These are phyloP conservation scores for Chrysocyon brachyurus DNA, from an alignment of 2,797 vertebrate genomes.

Conservation along the genomic window DNA sequence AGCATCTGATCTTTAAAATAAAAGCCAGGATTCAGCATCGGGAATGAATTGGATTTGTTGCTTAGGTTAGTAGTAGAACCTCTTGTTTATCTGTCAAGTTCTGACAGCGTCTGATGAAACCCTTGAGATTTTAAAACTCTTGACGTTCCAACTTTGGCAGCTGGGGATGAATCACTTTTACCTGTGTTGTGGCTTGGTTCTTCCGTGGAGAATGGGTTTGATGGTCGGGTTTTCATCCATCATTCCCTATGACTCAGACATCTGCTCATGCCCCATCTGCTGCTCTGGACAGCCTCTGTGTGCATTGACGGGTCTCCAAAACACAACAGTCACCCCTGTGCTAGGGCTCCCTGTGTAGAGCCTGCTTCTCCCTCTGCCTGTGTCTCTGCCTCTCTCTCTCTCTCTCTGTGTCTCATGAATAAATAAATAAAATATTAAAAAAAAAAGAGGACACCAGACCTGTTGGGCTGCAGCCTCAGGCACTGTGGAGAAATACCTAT, in stretches of 20 bases:
- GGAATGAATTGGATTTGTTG: no score
- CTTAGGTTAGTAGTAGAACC: background rate
- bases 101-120: background rate
- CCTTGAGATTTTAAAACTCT: background rate
- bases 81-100: background rate
- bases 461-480: background rate
- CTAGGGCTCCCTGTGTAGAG: no score
- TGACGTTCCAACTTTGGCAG: background rate
- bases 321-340: background rate
- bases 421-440: no score
- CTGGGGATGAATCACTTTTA: background rate
- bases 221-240: background rate
- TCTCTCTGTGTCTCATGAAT: no score
- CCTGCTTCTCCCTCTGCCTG: no score
- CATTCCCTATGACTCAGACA: no score
- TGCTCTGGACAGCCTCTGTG: background rate
- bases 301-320: background rate
- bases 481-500: background rate
- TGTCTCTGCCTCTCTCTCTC: no score
- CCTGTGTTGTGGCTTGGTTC: rapidly evolving
- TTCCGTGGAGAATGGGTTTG: background rate
- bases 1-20: no score
- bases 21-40: no score
- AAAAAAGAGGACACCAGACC: background rate
- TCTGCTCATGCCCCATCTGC: background rate